phyloP scores from a whole-genome alignment of 2,888 invertebrate species.

The Sussaba pulchella region DNA sequence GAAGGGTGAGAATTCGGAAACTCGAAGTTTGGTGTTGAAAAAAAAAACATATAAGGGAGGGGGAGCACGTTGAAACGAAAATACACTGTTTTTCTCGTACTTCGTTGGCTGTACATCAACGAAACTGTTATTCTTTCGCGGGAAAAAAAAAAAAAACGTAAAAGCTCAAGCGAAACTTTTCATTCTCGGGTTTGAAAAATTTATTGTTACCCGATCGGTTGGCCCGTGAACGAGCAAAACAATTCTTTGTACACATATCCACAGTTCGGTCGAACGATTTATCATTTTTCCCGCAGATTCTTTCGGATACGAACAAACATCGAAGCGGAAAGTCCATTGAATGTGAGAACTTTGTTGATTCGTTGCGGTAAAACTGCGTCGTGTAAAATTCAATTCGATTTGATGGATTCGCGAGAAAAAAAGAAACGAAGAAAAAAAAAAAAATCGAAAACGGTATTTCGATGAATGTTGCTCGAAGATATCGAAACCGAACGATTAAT shows the following conservation, averaged over 20 bases:
- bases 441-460: not conserved
- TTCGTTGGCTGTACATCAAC: constrained; percentile 3
- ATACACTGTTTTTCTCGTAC: constrained; percentile 3
- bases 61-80: not conserved
- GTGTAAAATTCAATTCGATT: not conserved
- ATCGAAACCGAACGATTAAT: not conserved
- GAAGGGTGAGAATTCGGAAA: not conserved
- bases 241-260: not conserved
- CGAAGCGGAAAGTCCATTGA: constrained; percentile 2
- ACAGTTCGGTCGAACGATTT: constrained; percentile 11
- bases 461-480: not conserved
- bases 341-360: constrained; percentile 18
- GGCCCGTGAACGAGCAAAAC: constrained; percentile 2
- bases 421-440: no score
- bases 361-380: constrained; percentile 6
- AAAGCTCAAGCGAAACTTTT: constrained; percentile 22
- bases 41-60: not conserved
- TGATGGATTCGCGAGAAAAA: not conserved
- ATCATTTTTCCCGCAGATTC: constrained; percentile 1
- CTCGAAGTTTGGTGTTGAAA: not conserved
- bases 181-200: constrained; percentile 3
- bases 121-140: constrained; percentile 18
- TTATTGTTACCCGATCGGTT: constrained; percentile 23
- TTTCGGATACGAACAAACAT: constrained; percentile 10
- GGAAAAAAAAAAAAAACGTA: no score